Conservation (phyloP, 2,797 vertebrate genomes). For the Lithobates pipiens region DNA sequence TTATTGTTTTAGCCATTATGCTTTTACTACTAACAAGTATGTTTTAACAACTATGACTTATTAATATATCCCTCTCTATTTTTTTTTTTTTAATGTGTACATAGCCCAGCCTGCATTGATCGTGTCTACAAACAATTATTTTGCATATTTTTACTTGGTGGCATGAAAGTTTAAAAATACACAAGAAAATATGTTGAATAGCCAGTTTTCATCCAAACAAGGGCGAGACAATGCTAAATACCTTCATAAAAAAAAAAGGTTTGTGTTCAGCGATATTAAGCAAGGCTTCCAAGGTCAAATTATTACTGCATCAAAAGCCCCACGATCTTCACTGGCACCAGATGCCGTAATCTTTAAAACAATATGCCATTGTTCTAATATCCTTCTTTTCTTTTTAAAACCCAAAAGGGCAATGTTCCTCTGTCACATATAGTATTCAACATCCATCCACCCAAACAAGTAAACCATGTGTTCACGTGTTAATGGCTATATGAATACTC, state of each 20-base stretch:
- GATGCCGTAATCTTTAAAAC: slow-evolving; percentile 16
- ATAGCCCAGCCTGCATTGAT: too few species aligned
- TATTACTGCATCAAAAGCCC: slow-evolving; percentile 6
- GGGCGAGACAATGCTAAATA: slow-evolving; percentile 6
- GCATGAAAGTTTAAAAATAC: background rate
- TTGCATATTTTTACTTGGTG: too few species aligned
- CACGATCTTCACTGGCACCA: background rate
- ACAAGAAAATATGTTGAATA: background rate
- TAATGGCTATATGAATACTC: too few species aligned
- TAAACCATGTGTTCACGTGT: too few species aligned
- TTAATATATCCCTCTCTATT: too few species aligned
- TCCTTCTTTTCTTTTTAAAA: slow-evolving; percentile 15
- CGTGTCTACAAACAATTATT: too few species aligned
- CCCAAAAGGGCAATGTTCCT: background rate
- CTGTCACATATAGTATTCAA: background rate
- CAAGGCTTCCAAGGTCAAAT: slow-evolving; percentile 12
- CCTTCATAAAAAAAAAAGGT: background rate
- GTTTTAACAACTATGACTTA: too few species aligned
- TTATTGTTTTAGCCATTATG: too few species aligned
- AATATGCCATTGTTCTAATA: slow-evolving; percentile 43
- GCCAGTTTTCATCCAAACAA: background rate
- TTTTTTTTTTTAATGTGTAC: too few species aligned
- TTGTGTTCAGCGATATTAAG: background rate
- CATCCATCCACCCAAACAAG: too few species aligned
- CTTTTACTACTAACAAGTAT: too few species aligned